phyloP scores from a whole-genome alignment of 2,888 invertebrate genomes.

The Azorinus chamasolen region DNA sequence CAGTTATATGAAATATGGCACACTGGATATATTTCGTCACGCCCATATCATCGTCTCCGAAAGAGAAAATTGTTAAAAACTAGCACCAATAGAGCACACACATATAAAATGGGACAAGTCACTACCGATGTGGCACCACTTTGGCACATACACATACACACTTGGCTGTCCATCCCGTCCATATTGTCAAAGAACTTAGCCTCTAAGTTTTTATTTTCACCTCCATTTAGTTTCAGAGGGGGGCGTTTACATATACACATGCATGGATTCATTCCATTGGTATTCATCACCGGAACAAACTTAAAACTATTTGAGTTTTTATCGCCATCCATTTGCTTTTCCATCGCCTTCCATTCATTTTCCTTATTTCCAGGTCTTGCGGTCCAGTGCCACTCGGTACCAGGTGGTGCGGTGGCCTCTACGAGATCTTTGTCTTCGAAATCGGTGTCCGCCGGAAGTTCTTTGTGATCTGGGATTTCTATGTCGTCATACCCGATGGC shows the following conservation, averaged over 20 bases:
- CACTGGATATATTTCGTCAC: no score
- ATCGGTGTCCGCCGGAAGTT: slow-evolving; percentile 58
- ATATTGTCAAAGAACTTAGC: slow-evolving; percentile 55
- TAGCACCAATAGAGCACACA: no score
- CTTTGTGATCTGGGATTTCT: slow-evolving; percentile 46
- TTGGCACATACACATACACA: slow-evolving; percentile 68
- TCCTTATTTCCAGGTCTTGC: not conserved
- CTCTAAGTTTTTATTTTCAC: slow-evolving; percentile 33
- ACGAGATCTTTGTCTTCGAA: slow-evolving; percentile 35
- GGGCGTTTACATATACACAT: slow-evolving; percentile 63
- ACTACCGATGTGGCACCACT: slow-evolving; percentile 15
- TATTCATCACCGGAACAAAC: slow-evolving; percentile 60
- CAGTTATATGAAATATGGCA: no score
- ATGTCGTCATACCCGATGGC: slow-evolving; percentile 77
- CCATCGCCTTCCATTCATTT: slow-evolving; percentile 26
- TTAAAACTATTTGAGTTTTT: slow-evolving; percentile 31
- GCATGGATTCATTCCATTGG: slow-evolving; percentile 57
- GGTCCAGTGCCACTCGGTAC: slow-evolving; percentile 31
- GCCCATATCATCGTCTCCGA: no score
- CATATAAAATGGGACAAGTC: no score
- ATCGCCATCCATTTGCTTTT: slow-evolving; percentile 32
- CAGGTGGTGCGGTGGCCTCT: slow-evolving; percentile 14
- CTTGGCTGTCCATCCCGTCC: slow-evolving; percentile 61
- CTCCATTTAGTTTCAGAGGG: slow-evolving; percentile 52
- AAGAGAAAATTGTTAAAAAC: no score